Percentiles rank a stretch among this genome's conserved stretches.
Evolutionary conservation across 2,888 invertebrate genomes (phyloP).

Genomic region (Leptinotarsa haldemani): DNA sequence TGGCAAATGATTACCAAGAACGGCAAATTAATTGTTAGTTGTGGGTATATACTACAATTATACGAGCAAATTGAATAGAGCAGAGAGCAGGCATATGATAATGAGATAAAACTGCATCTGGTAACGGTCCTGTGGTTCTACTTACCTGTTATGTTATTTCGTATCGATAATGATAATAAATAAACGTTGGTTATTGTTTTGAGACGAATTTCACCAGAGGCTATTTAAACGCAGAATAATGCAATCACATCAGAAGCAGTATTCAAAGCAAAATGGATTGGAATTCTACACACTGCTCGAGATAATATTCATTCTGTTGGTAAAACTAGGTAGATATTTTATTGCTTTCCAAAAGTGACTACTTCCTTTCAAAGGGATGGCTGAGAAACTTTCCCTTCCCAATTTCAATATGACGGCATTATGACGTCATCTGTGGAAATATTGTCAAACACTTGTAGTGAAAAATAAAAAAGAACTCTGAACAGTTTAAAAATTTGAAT

Average conservation of each 20-base stretch:
- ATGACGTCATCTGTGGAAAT: too few species aligned
- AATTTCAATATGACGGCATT: too few species aligned
- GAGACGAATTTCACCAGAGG: not conserved
- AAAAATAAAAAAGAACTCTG: too few species aligned
- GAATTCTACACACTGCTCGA: too few species aligned
- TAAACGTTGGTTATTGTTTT: conserved; percentile 17
- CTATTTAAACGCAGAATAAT: not conserved
- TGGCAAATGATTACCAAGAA: conserved; percentile 34
- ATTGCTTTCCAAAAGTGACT: too few species aligned
- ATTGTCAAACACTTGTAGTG: too few species aligned
- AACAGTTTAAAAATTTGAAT: too few species aligned
- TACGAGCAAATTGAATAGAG: conserved; percentile 34
- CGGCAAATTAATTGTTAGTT: conserved; percentile 37
- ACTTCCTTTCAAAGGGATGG: too few species aligned
- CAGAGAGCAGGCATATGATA: conserved; percentile 30
- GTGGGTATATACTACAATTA: conserved; percentile 32
- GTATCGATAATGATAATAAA: conserved; percentile 23
- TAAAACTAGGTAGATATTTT: too few species aligned
- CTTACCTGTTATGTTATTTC: conserved; percentile 26
- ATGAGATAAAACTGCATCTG: conserved; percentile 37
- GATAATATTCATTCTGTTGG: too few species aligned
- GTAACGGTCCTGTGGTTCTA: conserved; percentile 18
- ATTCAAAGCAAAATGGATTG: too few species aligned
- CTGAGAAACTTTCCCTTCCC: too few species aligned
- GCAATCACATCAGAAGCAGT: not conserved